These are phyloP conservation scores for Hermaeophaga mercurialis DNA, from an alignment of 2,888 invertebrate genomes.

Conservation along the genomic window DNA sequence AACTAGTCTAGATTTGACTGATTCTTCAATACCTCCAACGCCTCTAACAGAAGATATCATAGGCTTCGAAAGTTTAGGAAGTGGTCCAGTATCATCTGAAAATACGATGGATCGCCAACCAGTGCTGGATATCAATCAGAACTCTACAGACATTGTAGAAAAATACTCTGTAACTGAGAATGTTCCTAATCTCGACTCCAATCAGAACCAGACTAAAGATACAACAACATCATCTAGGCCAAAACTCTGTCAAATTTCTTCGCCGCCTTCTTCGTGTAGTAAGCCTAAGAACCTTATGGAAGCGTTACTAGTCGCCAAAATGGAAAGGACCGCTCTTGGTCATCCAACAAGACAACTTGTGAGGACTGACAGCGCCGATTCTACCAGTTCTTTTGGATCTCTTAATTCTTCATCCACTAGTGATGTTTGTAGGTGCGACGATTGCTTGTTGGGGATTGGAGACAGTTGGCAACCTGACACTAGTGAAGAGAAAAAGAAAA, in stretches of 20 bases:
- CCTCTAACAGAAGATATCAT: neutral
- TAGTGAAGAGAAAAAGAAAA: constrained; percentile 62
- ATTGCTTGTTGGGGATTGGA: constrained; percentile 81
- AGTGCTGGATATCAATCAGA: constrained; percentile 5
- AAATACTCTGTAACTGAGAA: neutral
- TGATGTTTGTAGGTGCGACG: constrained; percentile 82
- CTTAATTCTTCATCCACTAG: constrained; percentile 68
- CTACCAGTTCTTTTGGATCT: constrained; percentile 73
- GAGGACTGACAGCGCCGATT: constrained; percentile 78
- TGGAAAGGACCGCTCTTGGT: constrained; percentile 69
- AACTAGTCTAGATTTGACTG: neutral
- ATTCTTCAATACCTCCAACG: constrained; percentile 5
- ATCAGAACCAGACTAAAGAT: too few relatives aligned
- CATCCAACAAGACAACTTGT: constrained; percentile 59
- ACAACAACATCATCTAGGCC: neutral
- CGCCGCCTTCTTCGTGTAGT: constrained; percentile 51
- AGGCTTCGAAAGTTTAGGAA: neutral
- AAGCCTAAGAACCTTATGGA: constrained; percentile 82
- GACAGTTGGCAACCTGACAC: constrained; percentile 69
- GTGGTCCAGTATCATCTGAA: neutral
- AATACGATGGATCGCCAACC: neutral
- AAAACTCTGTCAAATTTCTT: neutral
- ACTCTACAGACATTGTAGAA: constrained; percentile 1
- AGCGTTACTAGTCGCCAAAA: constrained; percentile 78
- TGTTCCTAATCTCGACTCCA: too few relatives aligned